Evolutionary conservation across 2,113 vertebrate species (phyloP), one percentile per base, ranked within the genome.

Genomic region (Ageneiosus marmoratus): DNA sequence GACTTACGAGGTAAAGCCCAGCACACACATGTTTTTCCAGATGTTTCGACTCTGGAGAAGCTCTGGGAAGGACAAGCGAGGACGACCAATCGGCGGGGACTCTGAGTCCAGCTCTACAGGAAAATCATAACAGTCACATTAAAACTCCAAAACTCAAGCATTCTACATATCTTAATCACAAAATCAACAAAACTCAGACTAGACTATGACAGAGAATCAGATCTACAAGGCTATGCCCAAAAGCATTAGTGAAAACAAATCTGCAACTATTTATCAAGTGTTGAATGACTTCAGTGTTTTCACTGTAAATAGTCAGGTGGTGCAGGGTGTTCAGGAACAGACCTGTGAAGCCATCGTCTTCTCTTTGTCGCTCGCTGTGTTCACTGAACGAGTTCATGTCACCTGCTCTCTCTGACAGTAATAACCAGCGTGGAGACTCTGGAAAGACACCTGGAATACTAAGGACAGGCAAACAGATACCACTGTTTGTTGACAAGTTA

Each of bases 1-100:
- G 86, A 93, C 96, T 95, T 91, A 97, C 96, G 95, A 96, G 90
- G 95, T 96, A 89, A 97, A 97, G 86, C 96, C 96, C 27, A 97
- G 94, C 87, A 97, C 95, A 84, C 95, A 95, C 27, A 96, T 87
- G 89, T 97, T 97, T 90, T 97, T 97, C 95, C 96, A 96, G 92
- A 96, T 96, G 93, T 96, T 97, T 87, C 94, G 94, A 91, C 95
- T 95, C 91, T 94, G 94, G 85, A 97, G 90, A 69, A 96, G 94
- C 80, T 95, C 93, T 0, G 90, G 87, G 67, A 95, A 91, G 79
- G 95, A 95, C 85, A 96, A 91, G 83, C 89, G 90, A 13, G 94
- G 92, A 9, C 88, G 91, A 4, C 89, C 86, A 75, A 90, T 88
- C 34, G 92, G 81, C 62, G 92, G 48, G 55, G 93, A 86, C 77